Evolutionary conservation across 2,113 vertebrate species (phyloP).

Genomic region (Cyrtonyx montezumae): DNA sequence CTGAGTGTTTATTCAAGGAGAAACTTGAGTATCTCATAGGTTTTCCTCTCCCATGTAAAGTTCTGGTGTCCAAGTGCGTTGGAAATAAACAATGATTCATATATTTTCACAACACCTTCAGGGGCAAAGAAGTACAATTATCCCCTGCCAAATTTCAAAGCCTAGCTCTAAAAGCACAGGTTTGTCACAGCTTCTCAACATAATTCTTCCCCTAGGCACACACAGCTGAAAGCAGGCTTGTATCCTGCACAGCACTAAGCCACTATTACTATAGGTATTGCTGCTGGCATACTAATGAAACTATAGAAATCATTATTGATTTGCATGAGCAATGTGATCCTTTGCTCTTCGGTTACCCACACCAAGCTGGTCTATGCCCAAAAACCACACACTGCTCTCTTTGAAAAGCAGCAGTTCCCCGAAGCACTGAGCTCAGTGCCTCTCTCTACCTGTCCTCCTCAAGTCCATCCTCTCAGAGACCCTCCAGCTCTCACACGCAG

Average conservation of each 20-base stretch:
- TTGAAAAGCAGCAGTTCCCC: not conserved
- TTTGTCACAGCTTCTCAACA: not conserved
- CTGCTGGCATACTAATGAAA: not conserved
- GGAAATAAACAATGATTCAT: not conserved
- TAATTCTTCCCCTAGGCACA: not conserved
- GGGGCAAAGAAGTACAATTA: not conserved
- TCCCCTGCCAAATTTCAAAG: not conserved
- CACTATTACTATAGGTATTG: not conserved
- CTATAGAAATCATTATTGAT: slow-evolving; percentile 17
- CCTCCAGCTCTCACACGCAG: not conserved
- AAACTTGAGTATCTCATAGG: not conserved
- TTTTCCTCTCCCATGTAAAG: not conserved
- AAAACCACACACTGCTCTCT: not conserved
- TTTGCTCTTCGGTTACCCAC: not conserved
- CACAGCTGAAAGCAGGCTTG: not conserved
- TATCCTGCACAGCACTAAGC: not conserved
- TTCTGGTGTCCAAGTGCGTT: not conserved
- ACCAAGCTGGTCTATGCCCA: not conserved
- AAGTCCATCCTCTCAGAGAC: not conserved
- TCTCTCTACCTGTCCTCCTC: not conserved
- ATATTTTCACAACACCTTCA: slow-evolving; percentile 9
- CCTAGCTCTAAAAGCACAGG: not conserved
- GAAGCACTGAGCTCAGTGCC: not conserved
- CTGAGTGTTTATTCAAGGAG: too few relatives aligned
- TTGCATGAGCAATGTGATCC: not conserved